Conservation (phyloP, 2,888 invertebrate genomes). For the Rhimphoctona megacephalus region DNA sequence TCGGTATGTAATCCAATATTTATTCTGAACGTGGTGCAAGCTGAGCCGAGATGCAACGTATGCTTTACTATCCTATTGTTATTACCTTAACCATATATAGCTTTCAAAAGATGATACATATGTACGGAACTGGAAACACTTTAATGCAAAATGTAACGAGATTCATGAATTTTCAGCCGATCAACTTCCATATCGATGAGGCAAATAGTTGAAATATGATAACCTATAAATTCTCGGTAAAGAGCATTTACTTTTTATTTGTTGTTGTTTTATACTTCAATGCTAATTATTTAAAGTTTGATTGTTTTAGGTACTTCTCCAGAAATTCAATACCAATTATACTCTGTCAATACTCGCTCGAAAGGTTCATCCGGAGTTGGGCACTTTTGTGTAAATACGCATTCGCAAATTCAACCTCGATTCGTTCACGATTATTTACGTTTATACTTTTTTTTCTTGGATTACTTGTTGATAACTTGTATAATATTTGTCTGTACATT, state of each 20-base stretch:
- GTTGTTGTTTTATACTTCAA: neutral
- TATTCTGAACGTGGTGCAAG: constrained; percentile 40
- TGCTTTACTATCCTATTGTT: constrained; percentile 7
- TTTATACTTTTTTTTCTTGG: neutral
- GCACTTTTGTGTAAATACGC: neutral
- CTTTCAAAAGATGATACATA: constrained; percentile 26
- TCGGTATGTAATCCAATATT: constrained; percentile 57
- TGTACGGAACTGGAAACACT: neutral
- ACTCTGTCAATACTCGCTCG: neutral
- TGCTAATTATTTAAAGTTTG: neutral
- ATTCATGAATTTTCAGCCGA: neutral
- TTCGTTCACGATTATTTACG: neutral
- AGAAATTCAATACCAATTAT: neutral
- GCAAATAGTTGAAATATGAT: neutral
- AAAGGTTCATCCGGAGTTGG: neutral
- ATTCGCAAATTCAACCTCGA: neutral
- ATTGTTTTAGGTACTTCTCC: neutral
- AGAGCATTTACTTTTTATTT: neutral
- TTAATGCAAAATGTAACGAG: neutral
- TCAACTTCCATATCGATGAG: neutral
- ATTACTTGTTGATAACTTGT: neutral
- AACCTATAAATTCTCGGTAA: neutral
- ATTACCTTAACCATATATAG: constrained; percentile 22
- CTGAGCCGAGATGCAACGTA: neutral
- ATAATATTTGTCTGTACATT: neutral